A percentile compares a stretch with the other conserved stretches of the same genome.
Conservation (phyloP, 2,888 invertebrate genomes). For the Amphimallon solstitiale region DNA sequence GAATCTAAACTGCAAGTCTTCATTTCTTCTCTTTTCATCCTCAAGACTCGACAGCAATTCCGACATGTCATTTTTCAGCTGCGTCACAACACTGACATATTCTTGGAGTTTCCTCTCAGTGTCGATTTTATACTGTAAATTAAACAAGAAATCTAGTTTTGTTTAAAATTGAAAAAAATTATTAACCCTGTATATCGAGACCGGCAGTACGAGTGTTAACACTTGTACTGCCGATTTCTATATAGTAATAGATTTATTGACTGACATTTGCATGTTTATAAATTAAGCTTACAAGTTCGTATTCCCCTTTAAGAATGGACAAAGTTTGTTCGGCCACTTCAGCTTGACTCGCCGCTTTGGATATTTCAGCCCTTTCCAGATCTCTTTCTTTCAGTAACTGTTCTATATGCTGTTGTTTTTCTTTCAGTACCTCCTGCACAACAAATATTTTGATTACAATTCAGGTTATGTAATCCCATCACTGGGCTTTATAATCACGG, state of each 20-base stretch:
- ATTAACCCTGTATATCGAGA: too few species aligned
- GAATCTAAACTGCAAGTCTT: conserved; percentile 89
- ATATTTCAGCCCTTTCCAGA: conserved; percentile 88
- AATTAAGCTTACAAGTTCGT: conserved; percentile 68
- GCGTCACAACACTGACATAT: conserved; percentile 65
- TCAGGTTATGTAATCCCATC: background rate
- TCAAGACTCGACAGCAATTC: conserved; percentile 74
- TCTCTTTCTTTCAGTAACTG: conserved; percentile 91
- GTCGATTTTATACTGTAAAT: conserved; percentile 66
- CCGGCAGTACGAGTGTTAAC: too few species aligned
- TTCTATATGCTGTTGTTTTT: conserved; percentile 95
- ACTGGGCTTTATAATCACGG: background rate
- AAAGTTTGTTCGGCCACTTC: conserved; percentile 80
- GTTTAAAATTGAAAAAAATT: background rate
- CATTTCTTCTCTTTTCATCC: conserved; percentile 83
- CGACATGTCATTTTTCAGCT: conserved; percentile 68
- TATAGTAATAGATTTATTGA: too few species aligned
- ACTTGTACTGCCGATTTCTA: too few species aligned
- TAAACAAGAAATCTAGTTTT: background rate
- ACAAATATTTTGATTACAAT: background rate
- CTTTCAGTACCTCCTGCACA: conserved; percentile 84
- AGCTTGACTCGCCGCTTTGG: conserved; percentile 81
- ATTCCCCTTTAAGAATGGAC: conserved; percentile 70
- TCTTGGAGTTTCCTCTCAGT: conserved; percentile 68
- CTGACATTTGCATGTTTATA: background rate